A percentile compares a stretch with the other conserved stretches of the same genome.
These are phyloP conservation scores for Acholoe squamosa DNA, from an alignment of 2,888 invertebrate genomes.

Conservation along the genomic window DNA sequence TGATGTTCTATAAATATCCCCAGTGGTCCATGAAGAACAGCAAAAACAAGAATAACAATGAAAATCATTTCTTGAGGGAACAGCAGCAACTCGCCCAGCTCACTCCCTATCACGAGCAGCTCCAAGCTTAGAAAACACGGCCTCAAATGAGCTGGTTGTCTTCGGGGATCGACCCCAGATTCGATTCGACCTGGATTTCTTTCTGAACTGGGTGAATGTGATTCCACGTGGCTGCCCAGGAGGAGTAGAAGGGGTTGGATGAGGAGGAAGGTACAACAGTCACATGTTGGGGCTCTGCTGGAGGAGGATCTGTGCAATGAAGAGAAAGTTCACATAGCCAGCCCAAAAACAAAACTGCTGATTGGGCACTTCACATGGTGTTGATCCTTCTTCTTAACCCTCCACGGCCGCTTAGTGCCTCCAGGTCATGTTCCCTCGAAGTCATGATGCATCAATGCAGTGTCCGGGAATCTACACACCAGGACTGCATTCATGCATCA, in stretches of 20 bases:
- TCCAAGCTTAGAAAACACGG: background rate
- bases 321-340: background rate
- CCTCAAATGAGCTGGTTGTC: slow-evolving; percentile 33
- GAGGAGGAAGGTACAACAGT: slow-evolving; percentile 11
- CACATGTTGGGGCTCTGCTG: background rate
- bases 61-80: no score
- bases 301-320: no score
- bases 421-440: no score
- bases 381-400: slow-evolving; percentile 3
- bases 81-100: no score
- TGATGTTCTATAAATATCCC: no score
- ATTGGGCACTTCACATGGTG: slow-evolving; percentile 32
- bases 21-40: no score
- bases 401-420: no score
- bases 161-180: background rate
- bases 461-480: no score
- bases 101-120: background rate
- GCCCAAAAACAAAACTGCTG: slow-evolving; percentile 2
- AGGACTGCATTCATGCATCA: no score
- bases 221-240: slow-evolving; percentile 17
- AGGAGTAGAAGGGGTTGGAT: background rate
- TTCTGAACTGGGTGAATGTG: slow-evolving; percentile 5
- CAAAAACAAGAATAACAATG: no score
- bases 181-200: slow-evolving; percentile 34
- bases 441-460: no score